Evolutionary conservation across 2,888 invertebrate species (phyloP).

Genomic region (Salpingus planirostris): DNA sequence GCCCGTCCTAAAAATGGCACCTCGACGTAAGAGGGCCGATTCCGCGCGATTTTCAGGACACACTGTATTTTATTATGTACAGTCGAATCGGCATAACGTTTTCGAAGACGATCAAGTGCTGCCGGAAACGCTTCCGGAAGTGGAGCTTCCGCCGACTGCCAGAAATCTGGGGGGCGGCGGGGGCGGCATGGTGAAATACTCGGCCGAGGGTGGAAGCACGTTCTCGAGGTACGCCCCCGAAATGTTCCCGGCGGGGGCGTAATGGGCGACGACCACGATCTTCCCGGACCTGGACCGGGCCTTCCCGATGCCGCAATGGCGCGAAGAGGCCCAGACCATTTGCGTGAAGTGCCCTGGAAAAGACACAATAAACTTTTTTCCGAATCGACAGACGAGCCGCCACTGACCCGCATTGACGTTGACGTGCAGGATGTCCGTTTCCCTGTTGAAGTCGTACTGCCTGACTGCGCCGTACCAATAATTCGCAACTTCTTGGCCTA

Average conservation of each 20-base stretch:
- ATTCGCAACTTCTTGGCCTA: slow-evolving; percentile 70
- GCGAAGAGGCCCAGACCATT: slow-evolving; percentile 71
- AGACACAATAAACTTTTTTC: not conserved
- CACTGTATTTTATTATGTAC: too few species aligned
- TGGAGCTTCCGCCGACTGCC: slow-evolving; percentile 21
- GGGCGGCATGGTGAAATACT: slow-evolving; percentile 22
- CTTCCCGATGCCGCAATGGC: slow-evolving; percentile 72
- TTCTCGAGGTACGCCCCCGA: slow-evolving; percentile 67
- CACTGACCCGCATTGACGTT: slow-evolving; percentile 67
- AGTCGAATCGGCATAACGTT: too few species aligned
- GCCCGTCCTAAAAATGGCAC: too few species aligned
- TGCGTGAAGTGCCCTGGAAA: slow-evolving; percentile 75
- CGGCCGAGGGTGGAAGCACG: slow-evolving; percentile 64
- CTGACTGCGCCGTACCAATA: slow-evolving; percentile 75
- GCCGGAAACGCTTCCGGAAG: slow-evolving; percentile 16
- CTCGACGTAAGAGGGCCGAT: too few species aligned
- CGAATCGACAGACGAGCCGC: not conserved
- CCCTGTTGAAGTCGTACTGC: slow-evolving; percentile 66
- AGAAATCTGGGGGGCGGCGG: slow-evolving; percentile 15
- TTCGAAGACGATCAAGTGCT: slow-evolving; percentile 7
- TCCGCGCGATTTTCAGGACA: too few species aligned
- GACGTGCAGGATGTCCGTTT: slow-evolving; percentile 62
- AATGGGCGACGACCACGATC: slow-evolving; percentile 76
- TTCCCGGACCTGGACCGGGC: slow-evolving; percentile 70
- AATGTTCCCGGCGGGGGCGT: slow-evolving; percentile 70